These are phyloP conservation scores for Melieria omissa DNA, from an alignment of 2,888 invertebrate species.

Conservation along the genomic window DNA sequence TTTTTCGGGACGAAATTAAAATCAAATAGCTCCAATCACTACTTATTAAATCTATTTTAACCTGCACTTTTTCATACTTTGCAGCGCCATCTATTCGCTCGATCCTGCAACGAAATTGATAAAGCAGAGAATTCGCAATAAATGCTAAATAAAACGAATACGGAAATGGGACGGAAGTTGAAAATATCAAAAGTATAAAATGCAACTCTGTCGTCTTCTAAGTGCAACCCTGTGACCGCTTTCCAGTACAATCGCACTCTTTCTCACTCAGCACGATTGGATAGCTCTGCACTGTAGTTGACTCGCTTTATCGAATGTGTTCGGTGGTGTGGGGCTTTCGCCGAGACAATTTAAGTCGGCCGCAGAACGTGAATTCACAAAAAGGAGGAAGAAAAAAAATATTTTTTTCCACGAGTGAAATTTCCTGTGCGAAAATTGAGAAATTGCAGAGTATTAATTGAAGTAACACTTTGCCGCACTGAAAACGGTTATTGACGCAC, in stretches of 20 bases:
- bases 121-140: no score
- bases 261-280: background rate
- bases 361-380: conserved; percentile 15
- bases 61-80: no score
- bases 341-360: conserved; percentile 19
- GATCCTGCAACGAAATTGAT: no score
- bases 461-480: no score
- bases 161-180: background rate
- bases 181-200: conserved; percentile 15
- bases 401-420: conserved; percentile 29
- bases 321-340: background rate
- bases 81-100: no score
- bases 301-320: background rate
- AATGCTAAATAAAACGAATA: no score
- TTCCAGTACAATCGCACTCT: conserved; percentile 12
- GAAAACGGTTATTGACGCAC: no score
- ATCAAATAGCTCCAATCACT: no score
- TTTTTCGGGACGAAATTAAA: no score
- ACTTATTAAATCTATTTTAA: no score
- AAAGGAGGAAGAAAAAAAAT: conserved; percentile 21
- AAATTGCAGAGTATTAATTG: conserved; percentile 15
- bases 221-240: conserved; percentile 16
- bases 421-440: conserved; percentile 21
- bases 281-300: background rate
- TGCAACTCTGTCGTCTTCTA: conserved; percentile 9